A percentile compares a stretch with the other conserved stretches of the same genome.
Evolutionary conservation across 2,113 vertebrate genomes (phyloP).

Genomic region (Odontophorus gujanensis): DNA sequence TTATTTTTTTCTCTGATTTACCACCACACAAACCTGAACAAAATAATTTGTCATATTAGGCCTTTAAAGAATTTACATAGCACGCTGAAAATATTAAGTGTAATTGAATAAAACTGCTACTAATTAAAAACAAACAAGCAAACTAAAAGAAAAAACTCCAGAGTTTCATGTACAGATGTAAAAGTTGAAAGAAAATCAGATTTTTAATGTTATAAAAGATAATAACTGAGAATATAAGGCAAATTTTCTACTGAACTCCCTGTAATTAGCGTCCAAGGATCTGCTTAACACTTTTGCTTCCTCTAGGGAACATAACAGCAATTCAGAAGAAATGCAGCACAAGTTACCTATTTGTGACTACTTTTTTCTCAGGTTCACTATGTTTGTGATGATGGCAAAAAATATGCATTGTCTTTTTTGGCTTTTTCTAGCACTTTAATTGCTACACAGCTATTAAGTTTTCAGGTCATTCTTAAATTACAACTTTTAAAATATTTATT

Average conservation of each 20-base stretch:
- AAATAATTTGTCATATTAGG: not conserved
- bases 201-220: constrained; percentile 51
- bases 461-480: not conserved
- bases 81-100: not conserved
- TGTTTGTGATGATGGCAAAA: not conserved
- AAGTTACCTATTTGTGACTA: not conserved
- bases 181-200: not conserved
- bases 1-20: not conserved
- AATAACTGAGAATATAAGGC: constrained; percentile 26
- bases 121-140: constrained; percentile 7
- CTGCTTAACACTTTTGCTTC: constrained; percentile 34
- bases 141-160: constrained; percentile 37
- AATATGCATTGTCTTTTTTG: fast-evolving
- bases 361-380: not conserved
- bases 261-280: constrained; percentile 45
- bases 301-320: not conserved
- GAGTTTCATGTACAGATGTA: not conserved
- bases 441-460: not conserved
- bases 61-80: constrained; percentile 14
- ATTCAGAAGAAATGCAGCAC: not conserved
- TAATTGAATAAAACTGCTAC: constrained; percentile 38
- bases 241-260: not conserved
- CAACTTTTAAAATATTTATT: not conserved
- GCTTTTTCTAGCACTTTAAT: not conserved
- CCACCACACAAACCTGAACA: not conserved